Evolutionary conservation across 2,888 invertebrate genomes (phyloP).

Genomic region (Argyresthia goedartella): DNA sequence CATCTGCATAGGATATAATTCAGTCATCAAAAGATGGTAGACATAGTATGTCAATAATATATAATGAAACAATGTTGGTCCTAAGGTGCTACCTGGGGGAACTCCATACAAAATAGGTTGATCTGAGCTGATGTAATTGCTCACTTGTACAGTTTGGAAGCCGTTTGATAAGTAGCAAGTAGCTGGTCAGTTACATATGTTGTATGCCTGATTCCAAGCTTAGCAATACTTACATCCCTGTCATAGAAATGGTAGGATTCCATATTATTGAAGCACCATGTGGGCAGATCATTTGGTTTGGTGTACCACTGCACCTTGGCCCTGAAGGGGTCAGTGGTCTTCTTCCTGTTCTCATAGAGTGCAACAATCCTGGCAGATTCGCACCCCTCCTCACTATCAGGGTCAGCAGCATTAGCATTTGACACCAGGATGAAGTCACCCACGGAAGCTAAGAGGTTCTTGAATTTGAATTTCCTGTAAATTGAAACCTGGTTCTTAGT

Average conservation of each 20-base stretch:
- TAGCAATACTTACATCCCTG: constrained; percentile 46
- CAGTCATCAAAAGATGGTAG: no score
- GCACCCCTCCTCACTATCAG: constrained; percentile 71
- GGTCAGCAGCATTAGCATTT: constrained; percentile 73
- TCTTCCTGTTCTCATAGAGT: constrained; percentile 53
- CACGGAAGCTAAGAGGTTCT: constrained; percentile 42
- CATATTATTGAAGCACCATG: constrained; percentile 31
- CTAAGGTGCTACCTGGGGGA: no score
- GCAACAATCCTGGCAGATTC: constrained; percentile 65
- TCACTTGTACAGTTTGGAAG: no score
- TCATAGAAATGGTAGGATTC: constrained; percentile 29
- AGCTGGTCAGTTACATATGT: no score
- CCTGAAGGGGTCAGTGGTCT: constrained; percentile 49
- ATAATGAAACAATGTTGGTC: no score
- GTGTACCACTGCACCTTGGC: constrained; percentile 69
- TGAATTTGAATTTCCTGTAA: constrained; percentile 53
- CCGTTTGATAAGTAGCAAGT: no score
- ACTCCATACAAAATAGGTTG: no score
- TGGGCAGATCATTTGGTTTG: constrained; percentile 45
- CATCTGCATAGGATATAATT: no score
- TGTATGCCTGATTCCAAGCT: no score
- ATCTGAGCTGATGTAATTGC: no score
- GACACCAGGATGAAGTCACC: constrained; percentile 73
- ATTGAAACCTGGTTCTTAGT: background rate
- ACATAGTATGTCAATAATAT: no score